These are phyloP conservation scores for Tenthredo distinguenda DNA, from an alignment of 2,888 invertebrate genomes.

Conservation along the genomic window DNA sequence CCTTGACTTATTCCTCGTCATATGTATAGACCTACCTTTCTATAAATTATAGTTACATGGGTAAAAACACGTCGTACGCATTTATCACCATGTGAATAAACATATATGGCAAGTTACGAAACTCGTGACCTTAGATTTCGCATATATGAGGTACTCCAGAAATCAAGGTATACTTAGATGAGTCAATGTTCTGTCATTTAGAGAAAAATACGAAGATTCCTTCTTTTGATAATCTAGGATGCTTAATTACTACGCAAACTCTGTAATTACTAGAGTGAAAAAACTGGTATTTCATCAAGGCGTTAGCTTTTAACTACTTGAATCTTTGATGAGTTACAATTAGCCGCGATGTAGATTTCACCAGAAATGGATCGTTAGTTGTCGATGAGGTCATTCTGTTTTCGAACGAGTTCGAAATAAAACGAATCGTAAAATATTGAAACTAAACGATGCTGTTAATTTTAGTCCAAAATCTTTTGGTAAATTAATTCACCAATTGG, in stretches of 20 bases:
- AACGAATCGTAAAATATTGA: neutral
- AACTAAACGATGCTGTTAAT: neutral
- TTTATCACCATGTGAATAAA: neutral
- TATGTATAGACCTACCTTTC: neutral
- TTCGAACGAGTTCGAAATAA: neutral
- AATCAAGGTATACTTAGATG: neutral
- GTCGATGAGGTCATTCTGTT: neutral
- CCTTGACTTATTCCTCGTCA: neutral
- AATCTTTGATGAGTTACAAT: neutral
- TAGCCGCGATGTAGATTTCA: neutral
- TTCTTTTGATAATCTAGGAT: neutral
- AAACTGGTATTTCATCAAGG: neutral
- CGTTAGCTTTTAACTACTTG: neutral
- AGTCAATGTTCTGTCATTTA: neutral
- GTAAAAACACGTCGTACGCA: neutral
- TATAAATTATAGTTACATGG: constrained; percentile 1
- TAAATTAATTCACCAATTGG: neutral
- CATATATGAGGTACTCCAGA: neutral
- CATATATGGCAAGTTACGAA: constrained; percentile 8
- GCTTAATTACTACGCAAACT: neutral
- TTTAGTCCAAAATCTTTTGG: neutral
- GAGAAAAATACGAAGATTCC: neutral
- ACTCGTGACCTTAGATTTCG: constrained; percentile 27
- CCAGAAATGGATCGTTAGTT: neutral
- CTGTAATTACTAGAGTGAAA: neutral